A percentile compares a stretch with the other conserved stretches of the same genome.
phyloP scores from a whole-genome alignment of 23 tunicate species.

The Oikopleura dioica region DNA sequence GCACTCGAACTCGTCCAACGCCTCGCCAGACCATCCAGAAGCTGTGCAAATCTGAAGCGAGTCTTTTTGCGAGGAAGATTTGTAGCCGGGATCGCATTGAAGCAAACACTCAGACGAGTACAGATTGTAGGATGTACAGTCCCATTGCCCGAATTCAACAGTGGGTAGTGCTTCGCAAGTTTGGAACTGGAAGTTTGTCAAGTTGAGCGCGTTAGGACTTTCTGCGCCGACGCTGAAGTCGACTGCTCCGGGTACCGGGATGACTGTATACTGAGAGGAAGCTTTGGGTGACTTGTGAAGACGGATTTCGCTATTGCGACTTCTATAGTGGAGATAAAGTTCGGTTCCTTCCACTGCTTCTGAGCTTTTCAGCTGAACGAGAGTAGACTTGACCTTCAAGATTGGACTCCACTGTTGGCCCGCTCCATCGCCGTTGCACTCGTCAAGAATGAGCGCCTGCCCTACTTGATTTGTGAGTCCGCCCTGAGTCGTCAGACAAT shows the following conservation, averaged over 20 bases:
- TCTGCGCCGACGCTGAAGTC: too few relatives aligned
- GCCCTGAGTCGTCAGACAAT: neutral
- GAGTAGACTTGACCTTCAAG: too few relatives aligned
- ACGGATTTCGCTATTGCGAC: too few relatives aligned
- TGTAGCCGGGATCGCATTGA: neutral
- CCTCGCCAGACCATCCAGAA: neutral
- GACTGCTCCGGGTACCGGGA: too few relatives aligned
- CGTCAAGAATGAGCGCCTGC: neutral
- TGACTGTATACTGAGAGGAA: too few relatives aligned
- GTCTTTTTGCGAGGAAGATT: neutral
- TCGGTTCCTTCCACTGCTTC: too few relatives aligned
- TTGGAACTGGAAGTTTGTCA: neutral
- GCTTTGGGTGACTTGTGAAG: too few relatives aligned
- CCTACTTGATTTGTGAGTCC: neutral
- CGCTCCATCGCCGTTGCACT: neutral
- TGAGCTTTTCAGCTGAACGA: too few relatives aligned
- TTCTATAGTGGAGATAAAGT: too few relatives aligned
- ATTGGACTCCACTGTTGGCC: neutral
- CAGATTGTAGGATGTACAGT: neutral
- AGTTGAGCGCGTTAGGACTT: too few relatives aligned
- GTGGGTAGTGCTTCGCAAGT: neutral
- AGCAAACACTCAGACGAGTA: neutral
- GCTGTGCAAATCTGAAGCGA: neutral
- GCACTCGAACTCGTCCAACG: neutral
- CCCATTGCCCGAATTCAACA: neutral